phyloP scores from a whole-genome alignment of 2,797 vertebrate species.

The Siniperca obscura region DNA sequence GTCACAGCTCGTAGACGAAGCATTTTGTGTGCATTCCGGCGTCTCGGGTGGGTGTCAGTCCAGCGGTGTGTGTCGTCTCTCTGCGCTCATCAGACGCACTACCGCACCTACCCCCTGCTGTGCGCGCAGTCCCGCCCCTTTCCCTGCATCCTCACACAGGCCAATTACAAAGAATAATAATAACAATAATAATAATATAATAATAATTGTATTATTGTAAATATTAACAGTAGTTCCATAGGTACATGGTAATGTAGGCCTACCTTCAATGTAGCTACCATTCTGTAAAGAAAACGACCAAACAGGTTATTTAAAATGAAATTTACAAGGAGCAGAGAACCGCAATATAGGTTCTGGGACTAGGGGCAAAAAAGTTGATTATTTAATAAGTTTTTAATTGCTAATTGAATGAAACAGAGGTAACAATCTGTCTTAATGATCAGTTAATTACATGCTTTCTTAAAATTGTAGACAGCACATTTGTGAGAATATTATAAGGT shows the following conservation, averaged over 20 bases:
- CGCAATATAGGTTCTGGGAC: background rate
- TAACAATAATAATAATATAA: background rate
- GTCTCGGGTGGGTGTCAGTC: constrained; percentile 46
- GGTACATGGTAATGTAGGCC: background rate
- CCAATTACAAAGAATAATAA: constrained; percentile 18
- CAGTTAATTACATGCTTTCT: background rate
- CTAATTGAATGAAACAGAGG: background rate
- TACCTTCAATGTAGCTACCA: background rate
- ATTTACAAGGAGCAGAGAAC: background rate
- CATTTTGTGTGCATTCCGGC: constrained; percentile 74
- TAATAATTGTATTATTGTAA: background rate
- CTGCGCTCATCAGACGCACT: constrained; percentile 71
- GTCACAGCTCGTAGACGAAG: constrained; percentile 68
- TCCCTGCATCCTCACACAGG: constrained; percentile 59
- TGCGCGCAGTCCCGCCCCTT: constrained; percentile 72
- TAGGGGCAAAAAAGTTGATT: background rate
- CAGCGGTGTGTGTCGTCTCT: constrained; percentile 44
- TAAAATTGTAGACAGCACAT: background rate
- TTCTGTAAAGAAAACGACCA: background rate
- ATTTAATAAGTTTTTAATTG: background rate
- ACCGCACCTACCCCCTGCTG: constrained; percentile 76
- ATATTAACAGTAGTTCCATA: background rate
- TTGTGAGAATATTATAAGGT: background rate
- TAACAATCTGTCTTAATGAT: background rate
- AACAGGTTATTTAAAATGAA: background rate